Percentiles rank a stretch among this genome's conserved stretches.
These are phyloP conservation scores for Ellobius talpinus DNA, from an alignment of 2,113 vertebrate species.

Conservation along the genomic window DNA sequence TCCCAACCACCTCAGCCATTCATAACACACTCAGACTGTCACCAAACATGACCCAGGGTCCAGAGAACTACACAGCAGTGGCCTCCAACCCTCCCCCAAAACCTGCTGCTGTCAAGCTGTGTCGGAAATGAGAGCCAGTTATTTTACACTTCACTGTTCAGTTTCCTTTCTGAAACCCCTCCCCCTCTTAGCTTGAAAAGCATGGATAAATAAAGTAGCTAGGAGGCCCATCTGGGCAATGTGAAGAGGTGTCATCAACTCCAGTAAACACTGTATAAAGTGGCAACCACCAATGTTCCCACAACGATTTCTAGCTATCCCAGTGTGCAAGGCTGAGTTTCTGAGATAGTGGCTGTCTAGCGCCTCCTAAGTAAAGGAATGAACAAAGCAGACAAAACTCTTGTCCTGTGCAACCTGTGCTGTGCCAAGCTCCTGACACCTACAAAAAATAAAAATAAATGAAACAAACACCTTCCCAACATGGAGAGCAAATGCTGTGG, in stretches of 20 bases:
- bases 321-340: background rate
- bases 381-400: background rate
- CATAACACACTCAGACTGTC: background rate
- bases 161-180: background rate
- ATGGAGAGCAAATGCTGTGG: background rate
- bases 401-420: background rate
- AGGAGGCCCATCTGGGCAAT: background rate
- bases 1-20: background rate
- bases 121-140: background rate
- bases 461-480: background rate
- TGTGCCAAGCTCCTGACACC: background rate
- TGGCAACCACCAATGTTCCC: background rate
- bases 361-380: background rate
- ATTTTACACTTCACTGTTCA: background rate
- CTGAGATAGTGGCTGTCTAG: background rate
- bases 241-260: background rate
- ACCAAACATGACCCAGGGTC: background rate
- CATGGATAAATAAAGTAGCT: background rate
- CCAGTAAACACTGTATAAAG: background rate
- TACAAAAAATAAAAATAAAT: background rate
- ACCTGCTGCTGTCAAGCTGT: background rate
- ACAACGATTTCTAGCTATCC: background rate
- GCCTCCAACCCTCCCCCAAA: background rate
- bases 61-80: background rate
- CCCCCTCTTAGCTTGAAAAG: background rate